Conservation (phyloP, 2,113 vertebrate species). For the Galbula dea region DNA sequence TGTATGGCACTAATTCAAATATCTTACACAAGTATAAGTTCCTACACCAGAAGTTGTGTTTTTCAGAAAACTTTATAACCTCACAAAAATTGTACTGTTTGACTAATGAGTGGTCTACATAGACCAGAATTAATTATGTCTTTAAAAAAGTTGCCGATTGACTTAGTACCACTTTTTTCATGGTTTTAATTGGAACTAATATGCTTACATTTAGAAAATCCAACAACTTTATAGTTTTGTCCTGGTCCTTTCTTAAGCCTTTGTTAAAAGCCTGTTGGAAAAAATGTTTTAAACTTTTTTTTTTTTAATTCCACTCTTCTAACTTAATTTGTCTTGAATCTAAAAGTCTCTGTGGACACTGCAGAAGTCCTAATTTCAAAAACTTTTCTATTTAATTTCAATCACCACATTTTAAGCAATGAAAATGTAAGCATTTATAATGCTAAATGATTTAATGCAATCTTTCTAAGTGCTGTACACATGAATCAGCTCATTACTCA, state of each 20-base stretch:
- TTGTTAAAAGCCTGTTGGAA: neutral
- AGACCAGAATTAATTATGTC: neutral
- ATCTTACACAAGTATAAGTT: neutral
- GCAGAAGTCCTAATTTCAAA: neutral
- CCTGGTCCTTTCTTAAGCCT: neutral
- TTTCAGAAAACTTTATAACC: neutral
- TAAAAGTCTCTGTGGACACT: neutral
- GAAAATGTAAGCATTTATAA: conserved; percentile 18
- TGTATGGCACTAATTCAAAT: neutral
- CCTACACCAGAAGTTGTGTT: neutral
- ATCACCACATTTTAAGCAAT: neutral
- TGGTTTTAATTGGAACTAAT: neutral
- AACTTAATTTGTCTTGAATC: neutral
- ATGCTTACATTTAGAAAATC: neutral
- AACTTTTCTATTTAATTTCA: neutral
- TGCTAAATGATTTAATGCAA: neutral
- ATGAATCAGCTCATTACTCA: conserved; percentile 24
- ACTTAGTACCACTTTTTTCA: neutral
- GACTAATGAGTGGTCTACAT: neutral
- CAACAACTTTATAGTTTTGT: neutral
- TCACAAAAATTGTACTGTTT: neutral
- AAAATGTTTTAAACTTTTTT: neutral
- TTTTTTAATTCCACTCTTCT: neutral
- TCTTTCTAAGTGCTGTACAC: neutral
- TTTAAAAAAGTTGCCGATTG: neutral